Evolutionary conservation across 2,888 invertebrate species (phyloP).

Genomic region (Cheilosia variabilis): DNA sequence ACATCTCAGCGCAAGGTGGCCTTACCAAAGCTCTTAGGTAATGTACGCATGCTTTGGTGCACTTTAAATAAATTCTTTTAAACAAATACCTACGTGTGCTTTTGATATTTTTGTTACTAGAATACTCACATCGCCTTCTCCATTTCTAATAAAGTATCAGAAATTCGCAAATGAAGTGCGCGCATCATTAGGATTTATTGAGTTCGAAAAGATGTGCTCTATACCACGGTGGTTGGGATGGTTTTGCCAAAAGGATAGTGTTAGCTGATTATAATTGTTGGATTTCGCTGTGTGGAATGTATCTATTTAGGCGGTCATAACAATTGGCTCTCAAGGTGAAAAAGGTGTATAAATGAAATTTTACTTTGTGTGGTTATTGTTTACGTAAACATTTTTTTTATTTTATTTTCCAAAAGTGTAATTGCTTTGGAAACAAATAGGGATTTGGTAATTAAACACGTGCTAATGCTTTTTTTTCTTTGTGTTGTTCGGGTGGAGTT

Average conservation of each 20-base stretch:
- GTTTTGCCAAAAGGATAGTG: constrained; percentile 11
- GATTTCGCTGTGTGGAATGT: constrained; percentile 9
- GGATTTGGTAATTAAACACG: constrained; percentile 53
- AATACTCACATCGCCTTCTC: too few relatives aligned
- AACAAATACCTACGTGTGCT: too few relatives aligned
- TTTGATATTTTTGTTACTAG: too few relatives aligned
- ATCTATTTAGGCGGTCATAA: constrained; percentile 5
- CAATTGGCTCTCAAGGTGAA: constrained; percentile 26
- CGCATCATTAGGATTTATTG: constrained; percentile 21
- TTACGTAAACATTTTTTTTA: constrained; percentile 27
- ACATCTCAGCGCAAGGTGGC: constrained; percentile 83
- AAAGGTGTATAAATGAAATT: background rate
- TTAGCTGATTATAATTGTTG: constrained; percentile 16
- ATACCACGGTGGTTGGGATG: constrained; percentile 5
- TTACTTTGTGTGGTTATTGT: constrained; percentile 38
- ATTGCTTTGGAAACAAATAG: constrained; percentile 37
- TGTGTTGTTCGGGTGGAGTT: background rate
- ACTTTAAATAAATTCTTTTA: background rate
- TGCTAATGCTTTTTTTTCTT: constrained; percentile 37
- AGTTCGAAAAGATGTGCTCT: constrained; percentile 1
- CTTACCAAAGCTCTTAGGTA: constrained; percentile 83
- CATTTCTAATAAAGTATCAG: background rate
- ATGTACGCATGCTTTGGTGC: constrained; percentile 64
- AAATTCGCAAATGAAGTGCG: constrained; percentile 14
- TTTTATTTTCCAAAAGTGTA: constrained; percentile 9